Evolutionary conservation across 2,797 vertebrate genomes (phyloP).

Genomic region (Parauchenoglanis punctatus): DNA sequence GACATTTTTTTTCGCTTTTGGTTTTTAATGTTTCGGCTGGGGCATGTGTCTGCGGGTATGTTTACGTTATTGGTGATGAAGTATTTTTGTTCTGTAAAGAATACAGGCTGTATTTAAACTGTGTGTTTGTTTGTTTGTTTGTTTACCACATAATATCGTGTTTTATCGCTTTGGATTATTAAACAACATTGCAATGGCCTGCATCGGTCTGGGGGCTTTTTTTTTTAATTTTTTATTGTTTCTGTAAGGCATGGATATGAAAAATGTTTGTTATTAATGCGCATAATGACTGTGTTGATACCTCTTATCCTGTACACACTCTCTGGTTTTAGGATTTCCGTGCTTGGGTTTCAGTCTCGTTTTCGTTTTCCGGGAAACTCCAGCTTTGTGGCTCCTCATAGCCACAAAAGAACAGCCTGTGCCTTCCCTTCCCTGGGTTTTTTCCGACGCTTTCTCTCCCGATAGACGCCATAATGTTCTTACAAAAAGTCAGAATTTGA

Average conservation of each 20-base stretch:
- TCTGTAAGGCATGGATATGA: neutral
- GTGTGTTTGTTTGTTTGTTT: neutral
- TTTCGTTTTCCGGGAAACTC: constrained; percentile 51
- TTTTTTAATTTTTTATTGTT: neutral
- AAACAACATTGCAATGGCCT: no score
- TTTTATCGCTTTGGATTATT: neutral
- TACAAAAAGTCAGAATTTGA: neutral
- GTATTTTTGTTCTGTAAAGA: neutral
- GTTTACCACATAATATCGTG: neutral
- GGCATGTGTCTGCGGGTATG: no score
- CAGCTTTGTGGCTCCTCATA: neutral
- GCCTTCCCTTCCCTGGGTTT: no score
- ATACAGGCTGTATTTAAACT: neutral
- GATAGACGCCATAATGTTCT: neutral
- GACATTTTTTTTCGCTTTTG: neutral
- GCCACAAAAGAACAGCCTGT: constrained; percentile 18
- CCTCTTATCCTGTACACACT: neutral
- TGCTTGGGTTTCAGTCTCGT: constrained; percentile 45
- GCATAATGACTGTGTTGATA: no score
- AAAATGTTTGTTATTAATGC: neutral
- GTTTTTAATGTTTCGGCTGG: neutral
- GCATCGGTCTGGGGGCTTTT: no score
- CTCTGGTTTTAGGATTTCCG: constrained; percentile 15
- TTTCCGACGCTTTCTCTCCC: neutral
- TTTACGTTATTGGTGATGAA: neutral